phyloP scores from a whole-genome alignment of 2,797 vertebrate genomes.

The Sarcoramphus papa region DNA sequence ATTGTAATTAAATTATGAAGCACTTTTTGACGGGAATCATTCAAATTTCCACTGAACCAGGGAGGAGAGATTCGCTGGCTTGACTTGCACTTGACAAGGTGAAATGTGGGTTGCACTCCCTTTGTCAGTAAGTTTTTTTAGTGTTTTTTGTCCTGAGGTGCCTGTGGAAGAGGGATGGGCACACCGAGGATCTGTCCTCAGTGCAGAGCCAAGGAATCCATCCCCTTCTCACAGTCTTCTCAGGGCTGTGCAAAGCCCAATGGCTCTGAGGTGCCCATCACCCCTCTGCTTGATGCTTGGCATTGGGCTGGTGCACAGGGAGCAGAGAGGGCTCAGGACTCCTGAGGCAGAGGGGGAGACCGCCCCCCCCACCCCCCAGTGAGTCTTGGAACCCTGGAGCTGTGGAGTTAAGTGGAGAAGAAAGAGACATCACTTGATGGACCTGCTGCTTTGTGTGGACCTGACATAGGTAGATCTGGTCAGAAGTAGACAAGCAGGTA shows the following conservation, averaged over 20 bases:
- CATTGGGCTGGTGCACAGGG: neutral
- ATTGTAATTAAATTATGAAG: neutral
- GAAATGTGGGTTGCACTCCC: neutral
- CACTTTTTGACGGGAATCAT: neutral
- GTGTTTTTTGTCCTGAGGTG: neutral
- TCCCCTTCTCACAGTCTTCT: neutral
- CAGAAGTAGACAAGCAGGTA: neutral
- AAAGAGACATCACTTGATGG: neutral
- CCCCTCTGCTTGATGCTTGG: neutral
- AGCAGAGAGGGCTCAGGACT: neutral
- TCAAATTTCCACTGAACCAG: neutral
- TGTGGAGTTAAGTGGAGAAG: neutral
- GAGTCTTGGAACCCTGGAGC: neutral
- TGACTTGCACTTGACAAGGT: neutral
- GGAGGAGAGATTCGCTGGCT: neutral
- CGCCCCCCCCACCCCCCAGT: rapidly evolving
- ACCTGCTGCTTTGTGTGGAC: neutral
- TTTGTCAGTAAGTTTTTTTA: neutral
- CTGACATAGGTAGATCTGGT: neutral
- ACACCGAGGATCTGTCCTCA: neutral
- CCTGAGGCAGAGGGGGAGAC: neutral
- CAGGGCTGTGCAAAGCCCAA: neutral
- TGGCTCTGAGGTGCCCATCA: neutral
- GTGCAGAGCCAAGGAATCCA: neutral
- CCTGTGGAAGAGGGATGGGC: neutral